Conservation (phyloP, 2,888 invertebrate species). For the Sepioteuthis lessoniana region DNA sequence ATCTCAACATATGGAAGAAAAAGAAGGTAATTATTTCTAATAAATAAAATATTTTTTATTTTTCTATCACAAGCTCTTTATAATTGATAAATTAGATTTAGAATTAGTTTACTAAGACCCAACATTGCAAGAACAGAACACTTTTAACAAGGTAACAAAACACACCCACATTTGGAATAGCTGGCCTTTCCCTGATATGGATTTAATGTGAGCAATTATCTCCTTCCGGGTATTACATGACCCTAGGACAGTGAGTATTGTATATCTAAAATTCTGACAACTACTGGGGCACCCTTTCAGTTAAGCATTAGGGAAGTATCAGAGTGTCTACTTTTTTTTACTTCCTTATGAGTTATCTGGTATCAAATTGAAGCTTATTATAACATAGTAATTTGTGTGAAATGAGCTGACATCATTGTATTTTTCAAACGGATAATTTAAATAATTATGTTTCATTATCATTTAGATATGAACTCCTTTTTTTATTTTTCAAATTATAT, state of each 20-base stretch:
- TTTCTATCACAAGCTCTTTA: too few species aligned
- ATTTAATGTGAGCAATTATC: conserved; percentile 8
- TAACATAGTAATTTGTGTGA: neutral
- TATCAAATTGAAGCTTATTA: neutral
- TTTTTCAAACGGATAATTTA: neutral
- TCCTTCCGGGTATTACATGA: conserved; percentile 33
- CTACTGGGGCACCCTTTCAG: neutral
- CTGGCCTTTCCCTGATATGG: neutral
- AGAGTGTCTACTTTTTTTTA: neutral
- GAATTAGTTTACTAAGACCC: too few species aligned
- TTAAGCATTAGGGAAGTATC: neutral
- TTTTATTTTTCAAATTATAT: neutral
- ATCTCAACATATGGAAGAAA: too few species aligned
- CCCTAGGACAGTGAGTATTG: neutral
- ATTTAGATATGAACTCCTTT: neutral
- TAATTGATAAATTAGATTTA: too few species aligned
- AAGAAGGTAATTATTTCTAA: too few species aligned
- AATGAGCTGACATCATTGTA: neutral
- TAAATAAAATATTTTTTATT: too few species aligned
- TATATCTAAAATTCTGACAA: conserved; percentile 21
- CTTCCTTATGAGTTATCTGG: neutral
- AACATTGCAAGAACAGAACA: neutral
- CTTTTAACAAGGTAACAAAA: neutral
- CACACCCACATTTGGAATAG: neutral
- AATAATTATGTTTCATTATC: neutral